These are phyloP conservation scores for Aphidius colemani DNA, from an alignment of 2,888 invertebrate species.

Conservation along the genomic window DNA sequence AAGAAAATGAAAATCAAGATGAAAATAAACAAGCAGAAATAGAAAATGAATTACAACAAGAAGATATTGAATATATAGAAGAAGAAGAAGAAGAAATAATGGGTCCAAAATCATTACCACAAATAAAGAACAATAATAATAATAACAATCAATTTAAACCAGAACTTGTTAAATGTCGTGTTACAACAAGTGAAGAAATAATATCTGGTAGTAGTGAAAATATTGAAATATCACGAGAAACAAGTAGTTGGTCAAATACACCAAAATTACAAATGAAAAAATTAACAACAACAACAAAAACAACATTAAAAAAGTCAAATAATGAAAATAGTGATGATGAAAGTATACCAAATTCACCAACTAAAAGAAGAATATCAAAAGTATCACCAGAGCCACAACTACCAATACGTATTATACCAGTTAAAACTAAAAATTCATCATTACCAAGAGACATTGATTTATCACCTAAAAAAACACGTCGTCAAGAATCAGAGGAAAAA, in stretches of 20 bases:
- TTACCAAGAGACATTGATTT: conserved; percentile 30
- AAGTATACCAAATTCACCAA: conserved; percentile 49
- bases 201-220: conserved; percentile 41
- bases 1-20: conserved; percentile 46
- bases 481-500: conserved; percentile 30
- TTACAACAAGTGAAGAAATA: conserved; percentile 55
- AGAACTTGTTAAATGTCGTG: conserved; percentile 52
- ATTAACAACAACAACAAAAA: conserved; percentile 26
- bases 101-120: conserved; percentile 47
- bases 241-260: conserved; percentile 48
- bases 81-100: conserved; percentile 50
- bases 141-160: conserved; percentile 1
- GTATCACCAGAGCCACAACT: conserved; percentile 34
- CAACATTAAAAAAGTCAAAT: conserved; percentile 25
- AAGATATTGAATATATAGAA: conserved; percentile 47
- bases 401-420: conserved; percentile 26
- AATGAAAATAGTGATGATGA: conserved; percentile 38
- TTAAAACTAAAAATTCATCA: conserved; percentile 31
- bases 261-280: conserved; percentile 38
- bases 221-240: conserved; percentile 41
- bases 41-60: conserved; percentile 32
- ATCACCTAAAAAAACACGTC: conserved; percentile 41
- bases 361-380: conserved; percentile 44
- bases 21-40: conserved; percentile 34
- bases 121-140: conserved; percentile 38